phyloP scores from a whole-genome alignment of 1,140 invertebrate species.

The Nephotettix cincticeps region DNA sequence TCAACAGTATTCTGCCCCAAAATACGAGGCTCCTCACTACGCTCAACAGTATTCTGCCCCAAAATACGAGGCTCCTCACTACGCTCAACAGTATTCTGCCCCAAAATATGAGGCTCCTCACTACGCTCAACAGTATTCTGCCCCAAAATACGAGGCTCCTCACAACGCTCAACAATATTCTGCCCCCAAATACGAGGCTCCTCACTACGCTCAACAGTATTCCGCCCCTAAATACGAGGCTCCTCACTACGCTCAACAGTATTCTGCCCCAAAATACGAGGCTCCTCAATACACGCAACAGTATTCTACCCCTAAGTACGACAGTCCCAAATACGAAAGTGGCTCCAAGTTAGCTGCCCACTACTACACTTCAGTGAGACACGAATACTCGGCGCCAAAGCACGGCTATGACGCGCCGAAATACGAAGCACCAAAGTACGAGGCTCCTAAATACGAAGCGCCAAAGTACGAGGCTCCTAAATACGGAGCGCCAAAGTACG shows the following conservation, averaged over 20 bases:
- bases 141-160: background rate
- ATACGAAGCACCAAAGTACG: slow-evolving; percentile 26
- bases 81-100: background rate
- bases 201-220: background rate
- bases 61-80: background rate
- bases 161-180: background rate
- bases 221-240: background rate
- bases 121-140: too few species aligned
- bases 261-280: too few species aligned
- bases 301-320: background rate
- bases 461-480: slow-evolving; percentile 27
- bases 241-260: background rate
- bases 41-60: background rate
- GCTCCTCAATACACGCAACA: background rate
- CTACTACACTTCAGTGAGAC: background rate
- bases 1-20: background rate
- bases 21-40: background rate
- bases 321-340: background rate
- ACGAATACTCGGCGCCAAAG: background rate
- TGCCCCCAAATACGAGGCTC: background rate
- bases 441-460: slow-evolving; percentile 18
- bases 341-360: background rate
- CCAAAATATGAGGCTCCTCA: background rate
- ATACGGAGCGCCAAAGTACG: slow-evolving; percentile 9
- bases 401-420: background rate